Evolutionary conservation across 2,113 vertebrate genomes (phyloP).

Genomic region (Oncorhynchus clarkii): DNA sequence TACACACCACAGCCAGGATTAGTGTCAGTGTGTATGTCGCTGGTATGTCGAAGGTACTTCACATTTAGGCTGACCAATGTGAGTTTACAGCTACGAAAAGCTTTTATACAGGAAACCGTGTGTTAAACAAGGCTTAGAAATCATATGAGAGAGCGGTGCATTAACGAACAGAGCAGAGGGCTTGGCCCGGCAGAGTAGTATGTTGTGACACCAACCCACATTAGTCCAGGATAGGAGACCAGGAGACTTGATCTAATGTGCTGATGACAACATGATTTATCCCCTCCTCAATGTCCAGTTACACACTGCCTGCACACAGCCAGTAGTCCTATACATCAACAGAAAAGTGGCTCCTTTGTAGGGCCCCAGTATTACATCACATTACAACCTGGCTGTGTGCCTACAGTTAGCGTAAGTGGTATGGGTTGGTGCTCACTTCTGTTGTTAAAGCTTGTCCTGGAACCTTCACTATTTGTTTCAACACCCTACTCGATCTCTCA

Average conservation of each 20-base stretch:
- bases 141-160: background rate
- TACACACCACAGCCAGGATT: constrained; percentile 5
- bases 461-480: constrained; percentile 51
- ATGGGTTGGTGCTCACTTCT: too few relatives aligned
- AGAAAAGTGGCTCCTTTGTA: background rate
- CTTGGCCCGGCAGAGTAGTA: background rate
- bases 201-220: constrained; percentile 6
- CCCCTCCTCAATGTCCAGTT: constrained; percentile 38
- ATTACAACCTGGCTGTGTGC: background rate
- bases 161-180: background rate
- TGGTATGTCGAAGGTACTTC: constrained; percentile 14
- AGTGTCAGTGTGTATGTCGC: constrained; percentile 2
- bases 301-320: constrained; percentile 37
- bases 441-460: constrained; percentile 31
- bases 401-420: background rate
- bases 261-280: constrained; percentile 75
- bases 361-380: background rate
- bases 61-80: constrained; percentile 3
- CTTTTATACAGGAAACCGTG: constrained; percentile 14
- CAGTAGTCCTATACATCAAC: background rate
- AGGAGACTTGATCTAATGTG: constrained; percentile 40
- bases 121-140: constrained; percentile 6
- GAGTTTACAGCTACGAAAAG: constrained; percentile 22
- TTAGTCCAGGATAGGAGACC: constrained; percentile 39
- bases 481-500: constrained; percentile 59